Evolutionary conservation across 1,140 invertebrate species (phyloP), one percentile per base, ranked within the genome.

Genomic region (Cydia strobilella): DNA sequence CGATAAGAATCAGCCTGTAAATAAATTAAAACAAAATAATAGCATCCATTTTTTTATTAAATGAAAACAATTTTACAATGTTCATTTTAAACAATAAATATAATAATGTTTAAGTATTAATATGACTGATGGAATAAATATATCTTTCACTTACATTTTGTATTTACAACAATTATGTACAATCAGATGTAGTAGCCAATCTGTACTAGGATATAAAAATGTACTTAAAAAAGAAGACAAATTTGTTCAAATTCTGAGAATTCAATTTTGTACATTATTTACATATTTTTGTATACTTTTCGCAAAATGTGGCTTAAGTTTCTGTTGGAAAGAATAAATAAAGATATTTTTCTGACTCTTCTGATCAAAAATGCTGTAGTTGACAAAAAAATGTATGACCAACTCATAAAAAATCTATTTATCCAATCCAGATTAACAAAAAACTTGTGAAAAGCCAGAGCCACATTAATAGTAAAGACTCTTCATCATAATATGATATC

Each of bases 61-160:
- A 92, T 89, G 87, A 92, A 92, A 92, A 92, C 87, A 89, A 84
- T 88, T 87, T 91, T 89, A 89, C 87, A 90, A 88, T 88, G 77
- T 88, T 86, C 79, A 69, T 87, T 84, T 89, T 83, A 91, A 90
- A 90, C 86, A 86, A 90, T 90, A 90, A 87, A 89, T 91, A 90
- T 87, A 83, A 90, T 87, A 83, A 85, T 87, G 81, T 87, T 77
- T 85, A 84, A 89, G 87, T 88, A 59, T 85, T 84, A 86, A 84
- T 86, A 86, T 76, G 85, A 86, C 81, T 90, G 86, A 89, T 79
- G 83, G 86, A 90, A 88, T 92, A 92, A 88, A 90, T 92, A 90
- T 87, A 85, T 86, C 77, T 87, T 88, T 88, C 80, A 86, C 82
- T 81, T 86, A 78, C 45, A 82, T 76, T 81, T 78, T 82, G 74